A percentile compares a stretch with the other conserved stretches of the same genome.
These are phyloP conservation scores for Carettochelys insculpta DNA, from an alignment of 2,113 vertebrate species.

Conservation along the genomic window DNA sequence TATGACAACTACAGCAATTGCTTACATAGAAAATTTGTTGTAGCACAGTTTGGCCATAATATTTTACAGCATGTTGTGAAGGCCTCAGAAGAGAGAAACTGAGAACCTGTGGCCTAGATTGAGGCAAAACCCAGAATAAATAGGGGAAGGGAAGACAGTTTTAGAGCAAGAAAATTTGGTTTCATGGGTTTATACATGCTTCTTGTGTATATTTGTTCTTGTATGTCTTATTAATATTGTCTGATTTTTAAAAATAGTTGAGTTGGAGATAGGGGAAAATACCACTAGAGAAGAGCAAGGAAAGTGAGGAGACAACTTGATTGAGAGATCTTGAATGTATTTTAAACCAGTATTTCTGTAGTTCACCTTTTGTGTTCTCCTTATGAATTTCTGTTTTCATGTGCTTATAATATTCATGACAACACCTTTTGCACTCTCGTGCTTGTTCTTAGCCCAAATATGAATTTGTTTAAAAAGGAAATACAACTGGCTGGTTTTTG, in stretches of 20 bases:
- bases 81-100: too few relatives aligned
- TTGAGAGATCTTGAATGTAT: background rate
- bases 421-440: background rate
- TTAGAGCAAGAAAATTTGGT: background rate
- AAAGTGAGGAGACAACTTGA: background rate
- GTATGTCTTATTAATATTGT: background rate
- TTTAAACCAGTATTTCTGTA: background rate
- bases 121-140: background rate
- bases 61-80: too few relatives aligned
- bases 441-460: background rate
- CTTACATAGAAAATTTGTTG: background rate
- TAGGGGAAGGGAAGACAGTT: background rate
- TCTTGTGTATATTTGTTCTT: background rate
- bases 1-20: conserved; percentile 8
- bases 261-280: background rate
- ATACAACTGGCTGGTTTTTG: background rate
- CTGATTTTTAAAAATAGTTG: background rate
- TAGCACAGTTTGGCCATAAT: too few relatives aligned
- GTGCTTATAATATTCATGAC: background rate
- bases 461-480: background rate
- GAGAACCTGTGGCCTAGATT: background rate
- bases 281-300: background rate
- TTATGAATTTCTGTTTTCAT: background rate
- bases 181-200: background rate
- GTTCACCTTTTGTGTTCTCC: background rate